Percentiles rank a stretch among this genome's conserved stretches.
Conservation (phyloP, 2,888 invertebrate species). For the Asteroscopus sphinx region DNA sequence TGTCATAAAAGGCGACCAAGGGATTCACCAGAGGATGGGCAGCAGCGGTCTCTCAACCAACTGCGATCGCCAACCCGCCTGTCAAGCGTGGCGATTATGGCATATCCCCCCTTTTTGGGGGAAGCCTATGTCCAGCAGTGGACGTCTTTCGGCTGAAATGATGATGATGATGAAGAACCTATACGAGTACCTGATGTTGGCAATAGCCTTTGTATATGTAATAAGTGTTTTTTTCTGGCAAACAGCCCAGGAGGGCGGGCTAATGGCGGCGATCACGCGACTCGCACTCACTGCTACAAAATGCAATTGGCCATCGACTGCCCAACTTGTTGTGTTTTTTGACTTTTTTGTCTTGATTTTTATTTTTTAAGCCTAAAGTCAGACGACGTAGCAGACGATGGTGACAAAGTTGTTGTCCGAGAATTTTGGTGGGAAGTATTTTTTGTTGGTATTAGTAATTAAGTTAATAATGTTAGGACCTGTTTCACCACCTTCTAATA, state of each 20-base stretch:
- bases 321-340: conserved; percentile 65
- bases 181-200: conserved; percentile 4
- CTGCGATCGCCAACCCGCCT: too few species aligned
- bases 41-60: too few species aligned
- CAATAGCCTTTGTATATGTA: conserved; percentile 62
- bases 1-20: too few species aligned
- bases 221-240: conserved; percentile 71
- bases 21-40: too few species aligned
- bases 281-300: conserved; percentile 76
- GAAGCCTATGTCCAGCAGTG: too few species aligned
- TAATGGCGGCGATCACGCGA: conserved; percentile 83
- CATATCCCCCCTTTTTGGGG: too few species aligned
- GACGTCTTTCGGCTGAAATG: too few species aligned
- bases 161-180: too few species aligned
- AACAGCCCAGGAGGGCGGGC: conserved; percentile 81
- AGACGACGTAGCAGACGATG: conserved; percentile 13
- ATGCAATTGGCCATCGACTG: conserved; percentile 84
- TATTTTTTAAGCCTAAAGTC: conserved; percentile 48
- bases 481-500: too few species aligned
- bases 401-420: conserved; percentile 6
- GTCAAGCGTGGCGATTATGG: too few species aligned
- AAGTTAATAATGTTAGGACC: too few species aligned
- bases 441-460: neutral
- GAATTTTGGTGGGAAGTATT: neutral
- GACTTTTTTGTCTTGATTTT: conserved; percentile 55